Evolutionary conservation across 2,113 vertebrate genomes (phyloP).

Genomic region (Cyprinodon variegatus): DNA sequence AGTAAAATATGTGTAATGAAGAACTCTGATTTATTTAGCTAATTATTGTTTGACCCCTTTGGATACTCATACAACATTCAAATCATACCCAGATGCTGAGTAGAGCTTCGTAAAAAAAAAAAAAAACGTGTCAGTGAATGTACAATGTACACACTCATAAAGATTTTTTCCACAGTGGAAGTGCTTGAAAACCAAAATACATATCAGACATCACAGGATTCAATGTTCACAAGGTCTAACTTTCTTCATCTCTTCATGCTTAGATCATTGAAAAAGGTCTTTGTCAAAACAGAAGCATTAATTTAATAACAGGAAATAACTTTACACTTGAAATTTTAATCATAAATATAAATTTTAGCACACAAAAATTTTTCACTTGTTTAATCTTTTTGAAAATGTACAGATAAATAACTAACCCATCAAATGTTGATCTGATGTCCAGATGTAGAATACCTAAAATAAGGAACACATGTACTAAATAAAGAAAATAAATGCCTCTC

Average conservation of each 20-base stretch:
- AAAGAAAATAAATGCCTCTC: background rate
- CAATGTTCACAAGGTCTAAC: background rate
- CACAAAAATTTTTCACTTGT: background rate
- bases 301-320: background rate
- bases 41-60: too few relatives aligned
- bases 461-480: background rate
- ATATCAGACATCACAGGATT: too few relatives aligned
- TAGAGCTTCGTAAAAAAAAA: too few relatives aligned
- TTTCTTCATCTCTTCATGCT: background rate
- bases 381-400: background rate
- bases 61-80: too few relatives aligned
- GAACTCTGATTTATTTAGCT: too few relatives aligned
- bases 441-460: background rate
- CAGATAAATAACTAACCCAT: background rate
- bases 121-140: too few relatives aligned
- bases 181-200: too few relatives aligned
- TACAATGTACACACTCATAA: too few relatives aligned
- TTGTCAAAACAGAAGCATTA: background rate
- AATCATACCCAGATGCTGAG: too few relatives aligned
- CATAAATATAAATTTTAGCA: background rate
- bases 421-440: background rate
- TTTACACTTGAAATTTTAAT: too few relatives aligned
- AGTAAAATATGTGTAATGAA: too few relatives aligned
- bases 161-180: too few relatives aligned
- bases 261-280: background rate